These are phyloP conservation scores for Entelurus aequoreus DNA, from an alignment of 2,113 vertebrate genomes.

Conservation along the genomic window DNA sequence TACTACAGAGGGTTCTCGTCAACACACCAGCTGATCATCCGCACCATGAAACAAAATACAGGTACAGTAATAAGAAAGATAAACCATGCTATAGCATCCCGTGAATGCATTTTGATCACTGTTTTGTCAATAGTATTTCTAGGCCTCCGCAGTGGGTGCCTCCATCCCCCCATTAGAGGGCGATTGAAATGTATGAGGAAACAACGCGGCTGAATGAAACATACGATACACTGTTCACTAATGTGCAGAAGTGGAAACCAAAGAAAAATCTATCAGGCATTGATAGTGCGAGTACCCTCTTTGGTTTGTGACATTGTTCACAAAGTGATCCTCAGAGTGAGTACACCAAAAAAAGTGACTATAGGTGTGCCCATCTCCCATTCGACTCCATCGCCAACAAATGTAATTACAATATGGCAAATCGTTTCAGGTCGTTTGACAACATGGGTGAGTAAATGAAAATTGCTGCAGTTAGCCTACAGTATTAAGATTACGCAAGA, in stretches of 20 bases:
- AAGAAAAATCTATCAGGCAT: conserved; percentile 23
- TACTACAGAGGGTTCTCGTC: conserved; percentile 41
- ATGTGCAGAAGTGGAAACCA: conserved; percentile 19
- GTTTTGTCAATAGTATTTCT: conserved; percentile 34
- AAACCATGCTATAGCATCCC: conserved; percentile 59
- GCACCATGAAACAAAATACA: conserved; percentile 53
- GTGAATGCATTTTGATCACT: conserved; percentile 41
- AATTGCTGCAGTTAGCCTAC: conserved; percentile 12
- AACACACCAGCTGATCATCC: conserved; percentile 41
- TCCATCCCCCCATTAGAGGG: conserved; percentile 6
- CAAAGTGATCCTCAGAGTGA: conserved; percentile 23
- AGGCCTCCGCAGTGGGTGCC: conserved; percentile 22
- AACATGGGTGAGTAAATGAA: conserved; percentile 16
- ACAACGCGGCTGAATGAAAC: conserved; percentile 24
- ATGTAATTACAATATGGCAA: conserved; percentile 28
- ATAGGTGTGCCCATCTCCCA: conserved; percentile 6
- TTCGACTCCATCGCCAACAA: conserved; percentile 8
- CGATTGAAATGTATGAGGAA: conserved; percentile 32
- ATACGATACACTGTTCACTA: conserved; percentile 35
- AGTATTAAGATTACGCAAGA: conserved; percentile 25
- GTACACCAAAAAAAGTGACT: conserved; percentile 20
- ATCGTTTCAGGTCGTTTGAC: conserved; percentile 11
- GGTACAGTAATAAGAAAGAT: conserved; percentile 51
- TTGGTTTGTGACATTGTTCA: conserved; percentile 58
- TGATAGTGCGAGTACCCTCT: conserved; percentile 50